Conservation (phyloP, 2,113 vertebrate genomes). For the Alces alces region DNA sequence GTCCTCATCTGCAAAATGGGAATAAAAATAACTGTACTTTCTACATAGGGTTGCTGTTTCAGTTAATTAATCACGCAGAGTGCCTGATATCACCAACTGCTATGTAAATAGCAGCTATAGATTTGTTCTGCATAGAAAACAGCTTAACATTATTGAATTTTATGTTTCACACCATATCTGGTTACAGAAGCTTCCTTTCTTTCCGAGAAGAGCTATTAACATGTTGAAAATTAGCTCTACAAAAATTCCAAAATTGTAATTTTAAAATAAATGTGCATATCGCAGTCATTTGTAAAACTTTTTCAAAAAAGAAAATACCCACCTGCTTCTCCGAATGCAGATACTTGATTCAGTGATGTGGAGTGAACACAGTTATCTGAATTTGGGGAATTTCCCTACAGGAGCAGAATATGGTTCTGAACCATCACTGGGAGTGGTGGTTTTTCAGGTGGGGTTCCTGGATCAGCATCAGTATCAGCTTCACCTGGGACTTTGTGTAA, state of each 20-base stretch:
- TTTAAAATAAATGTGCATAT: background rate
- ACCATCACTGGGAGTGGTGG: background rate
- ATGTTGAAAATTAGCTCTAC: background rate
- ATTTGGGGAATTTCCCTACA: background rate
- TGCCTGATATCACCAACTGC: background rate
- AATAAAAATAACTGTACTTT: background rate
- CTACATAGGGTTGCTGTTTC: background rate
- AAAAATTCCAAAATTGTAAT: background rate
- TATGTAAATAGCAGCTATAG: background rate
- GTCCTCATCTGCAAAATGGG: background rate
- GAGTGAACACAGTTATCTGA: background rate
- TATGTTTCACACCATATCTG: background rate
- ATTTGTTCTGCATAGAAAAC: background rate
- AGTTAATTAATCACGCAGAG: background rate
- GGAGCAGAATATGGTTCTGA: background rate
- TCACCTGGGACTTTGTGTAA: background rate
- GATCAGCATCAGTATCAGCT: background rate
- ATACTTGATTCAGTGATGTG: background rate
- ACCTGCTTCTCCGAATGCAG: background rate
- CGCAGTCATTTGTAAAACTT: background rate
- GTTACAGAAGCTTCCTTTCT: background rate
- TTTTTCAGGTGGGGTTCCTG: background rate
- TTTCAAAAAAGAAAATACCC: background rate
- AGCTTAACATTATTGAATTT: background rate
- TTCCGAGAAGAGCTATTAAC: background rate